phyloP scores from a whole-genome alignment of 92 coral and sea anemone genomes.

The Siderastrea siderea region DNA sequence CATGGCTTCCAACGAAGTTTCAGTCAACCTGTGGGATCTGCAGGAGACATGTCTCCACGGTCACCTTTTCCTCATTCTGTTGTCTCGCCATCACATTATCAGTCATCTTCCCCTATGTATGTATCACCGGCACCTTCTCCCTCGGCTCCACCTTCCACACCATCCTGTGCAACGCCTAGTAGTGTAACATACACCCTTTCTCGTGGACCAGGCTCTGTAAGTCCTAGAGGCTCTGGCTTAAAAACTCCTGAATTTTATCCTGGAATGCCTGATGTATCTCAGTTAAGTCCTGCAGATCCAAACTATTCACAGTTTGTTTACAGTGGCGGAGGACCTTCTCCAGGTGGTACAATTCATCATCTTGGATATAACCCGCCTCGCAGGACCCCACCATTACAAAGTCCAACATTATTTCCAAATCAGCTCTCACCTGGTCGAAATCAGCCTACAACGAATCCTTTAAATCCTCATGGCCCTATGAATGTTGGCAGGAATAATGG shows the following conservation, averaged over 20 bases:
- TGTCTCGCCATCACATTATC: slow-evolving; percentile 92
- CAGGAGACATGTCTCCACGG: slow-evolving; percentile 87
- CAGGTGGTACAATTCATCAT: slow-evolving; percentile 95
- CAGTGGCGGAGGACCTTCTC: slow-evolving; percentile 78
- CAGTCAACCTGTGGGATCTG: slow-evolving; percentile 62
- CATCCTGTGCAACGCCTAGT: slow-evolving; percentile 96
- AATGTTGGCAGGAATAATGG: slow-evolving; percentile 67
- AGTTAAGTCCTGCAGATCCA: slow-evolving; percentile 92
- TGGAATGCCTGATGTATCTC: slow-evolving; percentile 83
- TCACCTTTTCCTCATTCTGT: slow-evolving; percentile 91
- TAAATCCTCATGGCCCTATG: slow-evolving; percentile 75
- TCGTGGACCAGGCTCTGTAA: slow-evolving; percentile 73
- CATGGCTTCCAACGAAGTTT: slow-evolving; percentile 69
- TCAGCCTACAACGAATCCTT: slow-evolving; percentile 70
- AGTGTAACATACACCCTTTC: slow-evolving; percentile 84
- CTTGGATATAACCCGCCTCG: slow-evolving; percentile 83
- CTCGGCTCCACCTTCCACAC: slow-evolving; percentile 88
- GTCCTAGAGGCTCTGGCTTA: slow-evolving; percentile 73
- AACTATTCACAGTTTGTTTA: slow-evolving; percentile 48
- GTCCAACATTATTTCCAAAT: slow-evolving; percentile 82
- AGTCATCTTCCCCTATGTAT: slow-evolving; percentile 88
- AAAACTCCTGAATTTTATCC: slow-evolving; percentile 90
- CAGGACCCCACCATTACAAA: slow-evolving; percentile 82
- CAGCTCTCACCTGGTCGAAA: slow-evolving; percentile 83
- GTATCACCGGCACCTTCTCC: slow-evolving; percentile 89